Evolutionary conservation across 2,888 invertebrate genomes (phyloP).

Genomic region (Habroteleia sp.): DNA sequence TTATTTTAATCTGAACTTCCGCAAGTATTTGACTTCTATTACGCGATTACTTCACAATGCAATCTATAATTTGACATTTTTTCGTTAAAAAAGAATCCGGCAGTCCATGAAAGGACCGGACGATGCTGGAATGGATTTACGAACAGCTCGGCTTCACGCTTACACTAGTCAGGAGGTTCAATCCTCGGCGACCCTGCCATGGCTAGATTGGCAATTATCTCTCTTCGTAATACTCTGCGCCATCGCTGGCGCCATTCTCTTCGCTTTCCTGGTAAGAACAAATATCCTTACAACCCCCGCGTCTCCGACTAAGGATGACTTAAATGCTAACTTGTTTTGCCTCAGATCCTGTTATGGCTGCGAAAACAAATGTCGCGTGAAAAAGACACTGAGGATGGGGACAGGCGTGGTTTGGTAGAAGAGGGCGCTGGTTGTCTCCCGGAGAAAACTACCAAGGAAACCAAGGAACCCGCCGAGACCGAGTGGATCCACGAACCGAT

Average conservation of each 20-base stretch:
- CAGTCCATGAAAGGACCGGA: conserved; percentile 81
- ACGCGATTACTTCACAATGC: no score
- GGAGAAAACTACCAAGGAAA: conserved; percentile 72
- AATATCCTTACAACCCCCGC: no score
- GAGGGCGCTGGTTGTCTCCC: conserved; percentile 74
- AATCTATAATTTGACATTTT: background rate
- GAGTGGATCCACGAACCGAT: conserved; percentile 76
- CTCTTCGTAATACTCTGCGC: conserved; percentile 77
- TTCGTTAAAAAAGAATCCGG: conserved; percentile 71
- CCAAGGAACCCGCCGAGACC: conserved; percentile 73
- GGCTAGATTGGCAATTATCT: conserved; percentile 78
- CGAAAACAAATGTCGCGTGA: conserved; percentile 81
- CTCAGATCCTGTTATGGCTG: conserved; percentile 80
- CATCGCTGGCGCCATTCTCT: conserved; percentile 78
- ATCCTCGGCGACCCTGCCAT: conserved; percentile 75
- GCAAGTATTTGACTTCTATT: no score
- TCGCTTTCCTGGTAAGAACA: conserved; percentile 77
- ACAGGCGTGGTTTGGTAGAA: conserved; percentile 79
- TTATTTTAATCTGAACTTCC: no score
- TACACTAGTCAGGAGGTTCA: conserved; percentile 76
- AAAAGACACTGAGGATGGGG: conserved; percentile 79
- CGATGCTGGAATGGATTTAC: conserved; percentile 81
- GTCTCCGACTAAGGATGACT: no score
- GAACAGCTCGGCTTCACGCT: conserved; percentile 74
- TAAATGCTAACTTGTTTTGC: no score